Conservation (phyloP, 1,140 invertebrate species). For the Aphis craccivora region DNA sequence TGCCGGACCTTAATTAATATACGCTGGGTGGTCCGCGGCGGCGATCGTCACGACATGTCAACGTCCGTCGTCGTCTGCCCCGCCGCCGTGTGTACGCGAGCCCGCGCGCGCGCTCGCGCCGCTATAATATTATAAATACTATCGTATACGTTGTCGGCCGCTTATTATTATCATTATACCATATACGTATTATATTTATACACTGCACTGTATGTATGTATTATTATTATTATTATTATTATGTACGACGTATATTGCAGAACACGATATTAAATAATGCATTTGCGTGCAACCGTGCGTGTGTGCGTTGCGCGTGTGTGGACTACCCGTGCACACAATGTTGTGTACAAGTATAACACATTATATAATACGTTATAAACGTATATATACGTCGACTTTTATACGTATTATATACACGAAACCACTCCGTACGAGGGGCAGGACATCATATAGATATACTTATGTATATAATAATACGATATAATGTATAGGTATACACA, state of each 20-base stretch:
- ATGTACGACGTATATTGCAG: neutral
- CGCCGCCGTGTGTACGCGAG: neutral
- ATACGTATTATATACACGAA: neutral
- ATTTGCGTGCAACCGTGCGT: neutral
- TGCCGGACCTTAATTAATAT: constrained; percentile 50
- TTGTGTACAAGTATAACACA: neutral
- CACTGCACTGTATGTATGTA: neutral
- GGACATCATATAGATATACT: neutral
- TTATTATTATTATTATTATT: neutral
- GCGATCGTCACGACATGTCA: constrained; percentile 53
- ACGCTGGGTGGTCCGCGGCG: constrained; percentile 49
- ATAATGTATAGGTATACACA: neutral
- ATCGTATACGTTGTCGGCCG: neutral
- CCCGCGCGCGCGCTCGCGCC: neutral
- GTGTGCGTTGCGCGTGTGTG: neutral
- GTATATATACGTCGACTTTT: neutral
- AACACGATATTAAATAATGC: constrained; percentile 19
- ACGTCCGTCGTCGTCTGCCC: constrained; percentile 17
- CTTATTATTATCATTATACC: neutral
- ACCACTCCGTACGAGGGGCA: neutral
- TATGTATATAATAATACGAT: neutral
- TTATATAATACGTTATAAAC: neutral
- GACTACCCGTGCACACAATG: neutral
- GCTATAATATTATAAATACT: neutral
- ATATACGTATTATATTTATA: neutral